Conservation (phyloP, 2,113 vertebrate species). For the Corapipo altera region DNA sequence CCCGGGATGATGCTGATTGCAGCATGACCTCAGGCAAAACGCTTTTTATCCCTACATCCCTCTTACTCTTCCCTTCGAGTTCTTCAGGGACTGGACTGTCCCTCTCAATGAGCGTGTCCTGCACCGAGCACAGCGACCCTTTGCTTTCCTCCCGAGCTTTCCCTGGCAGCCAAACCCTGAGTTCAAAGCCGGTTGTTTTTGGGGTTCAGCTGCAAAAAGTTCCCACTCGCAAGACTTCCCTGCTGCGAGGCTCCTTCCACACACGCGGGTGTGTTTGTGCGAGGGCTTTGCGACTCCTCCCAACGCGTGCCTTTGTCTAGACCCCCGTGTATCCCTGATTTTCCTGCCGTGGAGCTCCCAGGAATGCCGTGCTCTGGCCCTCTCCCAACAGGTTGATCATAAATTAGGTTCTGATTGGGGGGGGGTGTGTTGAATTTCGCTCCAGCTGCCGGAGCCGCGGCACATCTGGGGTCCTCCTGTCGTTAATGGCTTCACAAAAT, state of each 20-base stretch:
- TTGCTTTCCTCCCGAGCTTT: neutral
- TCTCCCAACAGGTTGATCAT: conserved; percentile 43
- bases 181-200: neutral
- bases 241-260: too few species aligned
- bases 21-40: neutral
- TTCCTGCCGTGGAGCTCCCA: fast-evolving
- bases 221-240: too few species aligned
- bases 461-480: conserved; percentile 70
- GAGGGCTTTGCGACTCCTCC: too few species aligned
- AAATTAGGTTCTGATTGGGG: conserved; percentile 63
- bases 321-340: neutral
- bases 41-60: neutral
- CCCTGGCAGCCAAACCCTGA: fast-evolving
- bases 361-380: neutral
- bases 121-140: neutral
- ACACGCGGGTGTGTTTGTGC: neutral
- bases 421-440: conserved; percentile 64
- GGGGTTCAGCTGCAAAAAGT: too few species aligned
- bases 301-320: neutral
- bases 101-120: neutral
- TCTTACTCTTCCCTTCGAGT: neutral
- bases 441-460: conserved; percentile 52
- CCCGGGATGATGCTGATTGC: neutral
- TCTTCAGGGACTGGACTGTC: neutral
- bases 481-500: conserved; percentile 67